Evolutionary conservation across 2,113 vertebrate species (phyloP).

Genomic region (Candoia aspera): DNA sequence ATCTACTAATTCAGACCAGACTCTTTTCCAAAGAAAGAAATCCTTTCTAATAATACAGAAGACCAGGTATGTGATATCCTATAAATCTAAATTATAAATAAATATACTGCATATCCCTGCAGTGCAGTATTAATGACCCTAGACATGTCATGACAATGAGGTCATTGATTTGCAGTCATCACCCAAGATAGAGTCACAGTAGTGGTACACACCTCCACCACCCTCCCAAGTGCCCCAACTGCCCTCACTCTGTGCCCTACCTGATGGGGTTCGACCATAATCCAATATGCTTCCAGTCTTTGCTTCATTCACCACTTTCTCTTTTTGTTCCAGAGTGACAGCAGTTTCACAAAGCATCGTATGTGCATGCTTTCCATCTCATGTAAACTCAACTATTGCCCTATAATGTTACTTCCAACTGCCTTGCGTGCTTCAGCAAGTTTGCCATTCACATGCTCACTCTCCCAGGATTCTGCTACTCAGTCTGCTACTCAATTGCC

Average conservation of each 20-base stretch:
- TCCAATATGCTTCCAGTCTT: neutral
- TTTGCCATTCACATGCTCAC: neutral
- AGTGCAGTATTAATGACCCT: neutral
- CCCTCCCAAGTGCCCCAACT: neutral
- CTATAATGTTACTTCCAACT: neutral
- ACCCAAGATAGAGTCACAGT: neutral
- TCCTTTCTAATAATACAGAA: neutral
- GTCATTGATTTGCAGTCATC: neutral
- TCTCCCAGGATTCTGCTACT: conserved; percentile 34
- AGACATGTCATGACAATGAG: neutral
- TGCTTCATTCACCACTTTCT: neutral
- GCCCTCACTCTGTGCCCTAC: neutral
- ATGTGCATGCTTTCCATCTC: neutral
- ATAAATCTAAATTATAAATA: neutral
- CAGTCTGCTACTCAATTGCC: conserved; percentile 4
- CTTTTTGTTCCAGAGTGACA: neutral
- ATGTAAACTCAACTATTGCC: neutral
- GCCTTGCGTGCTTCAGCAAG: neutral
- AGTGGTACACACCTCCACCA: neutral
- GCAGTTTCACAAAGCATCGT: neutral
- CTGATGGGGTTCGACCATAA: neutral
- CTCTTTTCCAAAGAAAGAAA: neutral
- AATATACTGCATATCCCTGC: neutral
- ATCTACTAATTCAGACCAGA: neutral
- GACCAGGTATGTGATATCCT: neutral